Base-by-base conservation (phyloP, 2,113 vertebrate species). In the Gallinago paraguaiae region DNA sequence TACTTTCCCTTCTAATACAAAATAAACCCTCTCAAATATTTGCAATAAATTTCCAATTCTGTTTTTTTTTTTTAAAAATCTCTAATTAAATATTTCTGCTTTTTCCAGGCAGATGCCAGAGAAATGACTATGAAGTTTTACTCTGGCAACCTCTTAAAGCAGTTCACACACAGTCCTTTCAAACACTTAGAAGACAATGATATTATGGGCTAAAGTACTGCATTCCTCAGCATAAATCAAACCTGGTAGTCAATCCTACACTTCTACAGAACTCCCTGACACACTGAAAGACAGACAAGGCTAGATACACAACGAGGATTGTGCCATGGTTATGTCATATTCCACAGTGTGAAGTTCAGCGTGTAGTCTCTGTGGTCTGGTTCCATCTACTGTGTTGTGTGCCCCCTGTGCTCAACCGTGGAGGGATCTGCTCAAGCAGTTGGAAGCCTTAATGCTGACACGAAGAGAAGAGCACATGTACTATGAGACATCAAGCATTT, bases 401-500 rank as follows among this genome's bases (percentile, higher is more conserved):
- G 22, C 53, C 76, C 7, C 51, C 59, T 48, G 41, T 13, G 25
- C n/a, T 59, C 37, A 45, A 8, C 1, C 10, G 35, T 15, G 33
- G 43, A 39, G 6, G 61, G 48, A 69, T 64, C 9, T 72, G 48
- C 57, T 37, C 25, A 14, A 61, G 17, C 45, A 92, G 35, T 76
- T 74, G 0, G 3, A 60, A 60, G 28, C 15, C 28, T 24, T 17
- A 65, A 76, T 17, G 24, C 6, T 10, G 31, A 41, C n/a, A 50
- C 0, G 6, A 25, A 76, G 30, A 71, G 30, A 86, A 2, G 1
- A 63, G 5, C 31, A 65, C 1, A 4, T 0, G 10, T 43, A 33
- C 46, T 72, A 2, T 0, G 3, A 81, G 43, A 56, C 31, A 83
- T 4, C 20, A 30, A 43, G 12, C 2, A 15, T 33, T 82, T 25